Evolutionary conservation across 2,888 invertebrate genomes (phyloP).

Genomic region (Netelia melanura): DNA sequence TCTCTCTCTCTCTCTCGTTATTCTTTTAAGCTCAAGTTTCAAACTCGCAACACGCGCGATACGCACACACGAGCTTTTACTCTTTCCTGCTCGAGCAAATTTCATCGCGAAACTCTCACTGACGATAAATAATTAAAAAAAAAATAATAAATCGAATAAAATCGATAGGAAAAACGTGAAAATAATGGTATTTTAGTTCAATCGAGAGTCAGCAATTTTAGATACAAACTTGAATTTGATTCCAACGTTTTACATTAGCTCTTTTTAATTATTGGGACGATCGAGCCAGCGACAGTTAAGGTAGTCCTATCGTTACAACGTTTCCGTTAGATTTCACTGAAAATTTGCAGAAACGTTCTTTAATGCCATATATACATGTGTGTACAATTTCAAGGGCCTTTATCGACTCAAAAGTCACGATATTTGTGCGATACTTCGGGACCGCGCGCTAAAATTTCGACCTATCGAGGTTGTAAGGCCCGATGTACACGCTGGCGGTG

Average conservation of each 20-base stretch:
- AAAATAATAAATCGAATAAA: neutral
- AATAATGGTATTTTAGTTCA: neutral
- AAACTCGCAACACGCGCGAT: neutral
- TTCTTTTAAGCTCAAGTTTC: neutral
- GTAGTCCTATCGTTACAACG: no score
- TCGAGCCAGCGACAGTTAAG: no score
- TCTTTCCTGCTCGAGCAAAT: neutral
- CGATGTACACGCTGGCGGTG: no score
- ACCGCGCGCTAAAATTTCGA: no score
- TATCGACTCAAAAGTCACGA: no score
- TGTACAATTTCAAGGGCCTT: no score
- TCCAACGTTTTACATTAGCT: constrained; percentile 23
- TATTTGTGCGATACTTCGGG: no score
- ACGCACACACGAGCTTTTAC: neutral
- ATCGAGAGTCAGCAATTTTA: neutral
- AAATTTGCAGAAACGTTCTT: no score
- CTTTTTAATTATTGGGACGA: constrained; percentile 10
- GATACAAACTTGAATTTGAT: neutral
- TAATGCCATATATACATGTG: no score
- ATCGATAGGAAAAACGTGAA: neutral
- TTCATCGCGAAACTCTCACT: neutral
- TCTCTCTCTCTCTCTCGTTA: neutral
- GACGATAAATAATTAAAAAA: neutral
- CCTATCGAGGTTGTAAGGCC: no score
- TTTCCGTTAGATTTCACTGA: no score